These are phyloP conservation scores for Clanis bilineata DNA, from an alignment of 2,888 invertebrate species.

Conservation along the genomic window DNA sequence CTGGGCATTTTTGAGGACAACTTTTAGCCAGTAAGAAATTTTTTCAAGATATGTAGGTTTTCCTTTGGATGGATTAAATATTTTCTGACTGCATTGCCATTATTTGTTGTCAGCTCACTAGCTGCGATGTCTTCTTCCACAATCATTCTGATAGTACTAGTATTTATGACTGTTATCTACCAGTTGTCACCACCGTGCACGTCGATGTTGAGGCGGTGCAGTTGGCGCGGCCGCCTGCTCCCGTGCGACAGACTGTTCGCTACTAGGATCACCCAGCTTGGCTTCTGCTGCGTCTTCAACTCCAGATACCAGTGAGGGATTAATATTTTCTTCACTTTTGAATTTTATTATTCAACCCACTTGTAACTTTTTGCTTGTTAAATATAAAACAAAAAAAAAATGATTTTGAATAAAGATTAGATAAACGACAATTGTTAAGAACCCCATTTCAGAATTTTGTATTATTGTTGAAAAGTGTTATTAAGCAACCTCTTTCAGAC, in stretches of 20 bases:
- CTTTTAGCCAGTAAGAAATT: no score
- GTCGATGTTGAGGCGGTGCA: constrained; percentile 63
- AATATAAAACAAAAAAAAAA: no score
- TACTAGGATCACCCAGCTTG: constrained; percentile 69
- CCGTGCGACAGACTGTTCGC: constrained; percentile 66
- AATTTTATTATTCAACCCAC: no score
- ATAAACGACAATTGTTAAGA: no score
- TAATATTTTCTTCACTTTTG: background rate
- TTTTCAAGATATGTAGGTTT: no score
- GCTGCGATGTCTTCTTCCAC: background rate
- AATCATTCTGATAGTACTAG: background rate
- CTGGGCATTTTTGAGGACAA: background rate
- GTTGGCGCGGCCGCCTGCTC: constrained; percentile 57
- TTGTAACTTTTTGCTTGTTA: no score
- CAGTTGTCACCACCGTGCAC: constrained; percentile 72
- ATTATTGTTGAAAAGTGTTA: background rate
- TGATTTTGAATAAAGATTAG: no score
- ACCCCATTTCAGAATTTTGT: no score
- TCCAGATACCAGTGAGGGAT: constrained; percentile 54
- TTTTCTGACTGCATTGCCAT: no score
- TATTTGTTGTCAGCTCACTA: background rate
- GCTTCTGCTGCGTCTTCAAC: constrained; percentile 83
- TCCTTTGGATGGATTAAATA: no score
- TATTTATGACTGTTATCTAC: background rate
- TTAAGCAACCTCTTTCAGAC: background rate